Evolutionary conservation across 2,888 invertebrate genomes (phyloP).

Genomic region (Plebejus melissa): DNA sequence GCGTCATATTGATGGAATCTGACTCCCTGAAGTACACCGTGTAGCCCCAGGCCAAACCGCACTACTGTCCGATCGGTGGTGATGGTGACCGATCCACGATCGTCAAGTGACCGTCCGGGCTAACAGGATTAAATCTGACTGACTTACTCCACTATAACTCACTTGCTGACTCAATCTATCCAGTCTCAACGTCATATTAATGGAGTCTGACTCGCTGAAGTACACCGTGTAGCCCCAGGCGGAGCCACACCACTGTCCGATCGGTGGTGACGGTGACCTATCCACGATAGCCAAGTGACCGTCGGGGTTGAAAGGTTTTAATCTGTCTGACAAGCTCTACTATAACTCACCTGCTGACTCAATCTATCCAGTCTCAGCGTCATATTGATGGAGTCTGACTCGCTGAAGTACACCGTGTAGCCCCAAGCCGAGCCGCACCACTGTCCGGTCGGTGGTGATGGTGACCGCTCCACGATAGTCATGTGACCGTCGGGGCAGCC

Average conservation of each 20-base stretch:
- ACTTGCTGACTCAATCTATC: constrained; percentile 87
- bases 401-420: constrained; percentile 91
- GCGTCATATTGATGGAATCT: constrained; percentile 86
- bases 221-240: constrained; percentile 92
- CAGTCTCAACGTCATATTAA: constrained; percentile 86
- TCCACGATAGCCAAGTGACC: constrained; percentile 90
- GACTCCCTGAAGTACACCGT: constrained; percentile 92
- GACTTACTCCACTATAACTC: constrained; percentile 38
- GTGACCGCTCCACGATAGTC: constrained; percentile 85
- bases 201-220: constrained; percentile 89
- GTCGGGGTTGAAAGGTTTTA: constrained; percentile 79
- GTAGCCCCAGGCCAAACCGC: constrained; percentile 90
- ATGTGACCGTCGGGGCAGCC: constrained; percentile 91
- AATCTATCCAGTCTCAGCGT: constrained; percentile 84
- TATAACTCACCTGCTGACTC: constrained; percentile 82
- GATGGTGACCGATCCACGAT: constrained; percentile 86
- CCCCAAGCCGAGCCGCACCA: constrained; percentile 93
- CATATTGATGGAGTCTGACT: constrained; percentile 88
- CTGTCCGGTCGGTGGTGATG: constrained; percentile 85
- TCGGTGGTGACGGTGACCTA: constrained; percentile 83
- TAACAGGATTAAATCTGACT: constrained; percentile 44
- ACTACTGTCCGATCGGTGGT: constrained; percentile 88
- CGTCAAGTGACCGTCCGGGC: constrained; percentile 90
- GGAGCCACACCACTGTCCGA: constrained; percentile 90
- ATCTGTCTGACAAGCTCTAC: background rate